phyloP scores from a whole-genome alignment of 2,888 invertebrate genomes.

The Torymus texanus region DNA sequence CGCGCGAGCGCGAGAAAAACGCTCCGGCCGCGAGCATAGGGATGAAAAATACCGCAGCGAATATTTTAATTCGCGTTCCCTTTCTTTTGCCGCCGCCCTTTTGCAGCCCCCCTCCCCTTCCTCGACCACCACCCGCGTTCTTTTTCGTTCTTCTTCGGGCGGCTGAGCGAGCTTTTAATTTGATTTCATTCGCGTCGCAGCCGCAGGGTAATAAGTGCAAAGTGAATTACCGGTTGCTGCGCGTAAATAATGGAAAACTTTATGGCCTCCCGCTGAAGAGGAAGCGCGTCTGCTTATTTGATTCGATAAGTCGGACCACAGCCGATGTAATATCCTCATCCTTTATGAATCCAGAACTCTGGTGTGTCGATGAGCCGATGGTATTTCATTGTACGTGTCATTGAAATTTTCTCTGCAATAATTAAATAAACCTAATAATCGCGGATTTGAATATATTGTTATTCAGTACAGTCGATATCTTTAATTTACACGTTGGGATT shows the following conservation, averaged over 20 bases:
- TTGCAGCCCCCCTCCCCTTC: slow-evolving; percentile 7
- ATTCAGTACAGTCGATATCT: too few relatives aligned
- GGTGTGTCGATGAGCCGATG: too few relatives aligned
- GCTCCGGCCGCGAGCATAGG: background rate
- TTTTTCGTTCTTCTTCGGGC: slow-evolving; percentile 4
- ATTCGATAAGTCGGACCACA: slow-evolving; percentile 5
- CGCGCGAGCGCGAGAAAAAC: background rate
- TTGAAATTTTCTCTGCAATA: too few relatives aligned
- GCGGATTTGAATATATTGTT: too few relatives aligned
- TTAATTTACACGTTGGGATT: too few relatives aligned
- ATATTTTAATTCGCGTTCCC: slow-evolving; percentile 42
- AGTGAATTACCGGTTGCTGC: slow-evolving; percentile 34
- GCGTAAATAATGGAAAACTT: slow-evolving; percentile 52
- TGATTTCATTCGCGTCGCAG: slow-evolving; percentile 39
- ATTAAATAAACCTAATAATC: too few relatives aligned
- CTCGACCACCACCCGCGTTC: slow-evolving; percentile 6
- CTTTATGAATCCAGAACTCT: too few relatives aligned
- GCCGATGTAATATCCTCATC: too few relatives aligned
- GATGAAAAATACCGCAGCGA: background rate
- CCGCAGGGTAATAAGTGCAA: slow-evolving; percentile 44
- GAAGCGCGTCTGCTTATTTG: slow-evolving; percentile 26
- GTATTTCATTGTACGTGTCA: too few relatives aligned
- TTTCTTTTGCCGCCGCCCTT: background rate
- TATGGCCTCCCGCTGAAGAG: background rate
- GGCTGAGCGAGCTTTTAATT: slow-evolving; percentile 46